Conservation (phyloP, 2,888 invertebrate species). For the Lymantria dispar region DNA sequence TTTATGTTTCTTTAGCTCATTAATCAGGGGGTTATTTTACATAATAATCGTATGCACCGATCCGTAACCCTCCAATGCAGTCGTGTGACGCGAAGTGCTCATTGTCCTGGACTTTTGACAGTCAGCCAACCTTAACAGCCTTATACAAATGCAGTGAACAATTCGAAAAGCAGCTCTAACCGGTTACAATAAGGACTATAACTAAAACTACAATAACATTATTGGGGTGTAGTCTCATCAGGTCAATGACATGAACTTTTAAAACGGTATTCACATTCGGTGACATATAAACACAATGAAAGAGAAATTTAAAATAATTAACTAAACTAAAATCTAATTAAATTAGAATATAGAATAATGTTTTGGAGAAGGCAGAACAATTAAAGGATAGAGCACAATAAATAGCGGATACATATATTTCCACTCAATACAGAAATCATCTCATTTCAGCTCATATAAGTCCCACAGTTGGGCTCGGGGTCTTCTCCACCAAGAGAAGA, state of each 20-base stretch:
- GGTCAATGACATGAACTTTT: constrained; percentile 43
- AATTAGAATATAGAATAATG: background rate
- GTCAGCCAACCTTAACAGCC: constrained; percentile 54
- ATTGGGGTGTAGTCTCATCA: constrained; percentile 20
- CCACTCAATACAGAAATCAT: no score
- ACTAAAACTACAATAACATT: constrained; percentile 7
- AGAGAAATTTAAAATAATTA: constrained; percentile 2
- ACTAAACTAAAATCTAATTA: background rate
- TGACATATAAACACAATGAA: constrained; percentile 15
- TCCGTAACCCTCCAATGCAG: constrained; percentile 48
- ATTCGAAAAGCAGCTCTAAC: constrained; percentile 22
- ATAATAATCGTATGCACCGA: constrained; percentile 47
- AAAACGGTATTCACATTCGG: constrained; percentile 20
- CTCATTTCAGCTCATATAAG: no score
- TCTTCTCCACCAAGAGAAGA: no score
- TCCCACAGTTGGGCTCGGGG: no score
- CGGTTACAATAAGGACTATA: constrained; percentile 15
- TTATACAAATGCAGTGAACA: constrained; percentile 3
- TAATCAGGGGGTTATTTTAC: constrained; percentile 32
- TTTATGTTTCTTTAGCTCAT: background rate
- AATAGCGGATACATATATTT: no score
- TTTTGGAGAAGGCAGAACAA: background rate
- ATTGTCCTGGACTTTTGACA: constrained; percentile 57
- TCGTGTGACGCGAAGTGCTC: constrained; percentile 44
- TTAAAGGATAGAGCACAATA: no score